Conservation (phyloP, 64 coral and sea anemone genomes). For the Actinia tenebrosa region DNA sequence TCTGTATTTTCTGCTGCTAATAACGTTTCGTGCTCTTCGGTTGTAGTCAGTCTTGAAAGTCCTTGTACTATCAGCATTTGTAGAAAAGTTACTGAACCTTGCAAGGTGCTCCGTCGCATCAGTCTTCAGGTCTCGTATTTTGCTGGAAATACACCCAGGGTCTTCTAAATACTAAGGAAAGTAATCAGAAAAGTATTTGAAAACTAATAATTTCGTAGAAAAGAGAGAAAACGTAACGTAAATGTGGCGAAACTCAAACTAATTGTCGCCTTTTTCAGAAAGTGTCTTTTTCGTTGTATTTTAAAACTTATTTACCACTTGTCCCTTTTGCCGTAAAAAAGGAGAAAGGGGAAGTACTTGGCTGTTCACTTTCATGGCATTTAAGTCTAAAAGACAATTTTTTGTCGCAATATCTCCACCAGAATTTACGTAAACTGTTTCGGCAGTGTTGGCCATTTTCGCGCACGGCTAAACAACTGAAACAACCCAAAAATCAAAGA, state of each 20-base stretch:
- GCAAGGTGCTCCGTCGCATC: neutral
- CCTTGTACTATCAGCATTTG: conserved; percentile 25
- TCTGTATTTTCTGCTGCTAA: conserved; percentile 92
- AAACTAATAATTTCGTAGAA: neutral
- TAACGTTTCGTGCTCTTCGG: conserved; percentile 80
- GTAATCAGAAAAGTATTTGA: neutral
- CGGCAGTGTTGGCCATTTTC: neutral
- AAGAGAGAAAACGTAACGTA: neutral
- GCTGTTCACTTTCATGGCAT: neutral
- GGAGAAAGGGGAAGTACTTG: conserved; percentile 16
- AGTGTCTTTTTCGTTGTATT: neutral
- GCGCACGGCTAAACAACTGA: neutral
- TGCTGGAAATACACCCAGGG: neutral
- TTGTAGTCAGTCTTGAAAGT: conserved; percentile 79
- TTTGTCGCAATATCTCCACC: neutral
- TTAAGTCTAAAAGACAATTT: neutral
- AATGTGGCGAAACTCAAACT: neutral
- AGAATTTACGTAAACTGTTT: conserved; percentile 2
- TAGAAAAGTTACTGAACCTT: conserved; percentile 8
- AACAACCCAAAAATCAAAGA: neutral
- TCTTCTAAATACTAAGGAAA: conserved; percentile 1
- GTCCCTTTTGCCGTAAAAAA: conserved; percentile 4
- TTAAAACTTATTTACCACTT: neutral
- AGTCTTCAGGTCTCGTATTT: neutral
- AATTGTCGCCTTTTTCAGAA: neutral